Conservation (phyloP, 64 coral and sea anemone species). For the Stichodactyla helianthus region DNA sequence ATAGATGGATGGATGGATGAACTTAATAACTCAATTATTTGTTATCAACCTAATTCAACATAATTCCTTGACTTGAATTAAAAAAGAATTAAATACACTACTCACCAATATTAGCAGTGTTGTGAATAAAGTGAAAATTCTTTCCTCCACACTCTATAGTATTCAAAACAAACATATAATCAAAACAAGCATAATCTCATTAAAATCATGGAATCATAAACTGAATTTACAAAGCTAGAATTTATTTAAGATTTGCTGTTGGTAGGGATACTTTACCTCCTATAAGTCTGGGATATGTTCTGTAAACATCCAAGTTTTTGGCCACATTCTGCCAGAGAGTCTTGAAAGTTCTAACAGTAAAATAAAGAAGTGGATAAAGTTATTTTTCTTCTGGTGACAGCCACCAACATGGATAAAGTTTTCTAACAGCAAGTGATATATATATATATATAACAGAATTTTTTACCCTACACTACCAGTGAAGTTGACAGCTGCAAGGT, state of each 20-base stretch:
- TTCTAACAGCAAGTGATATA: too few relatives aligned
- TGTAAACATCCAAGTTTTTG: constrained; percentile 79
- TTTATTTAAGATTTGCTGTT: too few relatives aligned
- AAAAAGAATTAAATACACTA: neutral
- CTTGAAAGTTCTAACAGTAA: constrained; percentile 80
- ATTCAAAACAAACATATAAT: neutral
- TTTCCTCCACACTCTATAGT: constrained; percentile 91
- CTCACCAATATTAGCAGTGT: constrained; percentile 83
- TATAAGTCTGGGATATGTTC: constrained; percentile 84
- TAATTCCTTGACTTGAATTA: too few relatives aligned
- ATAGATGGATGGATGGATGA: too few relatives aligned
- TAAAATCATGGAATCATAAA: too few relatives aligned
- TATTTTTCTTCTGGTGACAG: too few relatives aligned
- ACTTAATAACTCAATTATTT: too few relatives aligned
- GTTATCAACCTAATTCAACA: too few relatives aligned
- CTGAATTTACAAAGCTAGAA: too few relatives aligned
- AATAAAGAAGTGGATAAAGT: neutral
- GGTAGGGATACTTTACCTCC: constrained; percentile 51
- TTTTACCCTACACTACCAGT: constrained; percentile 97
- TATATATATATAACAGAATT: neutral
- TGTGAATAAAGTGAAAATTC: constrained; percentile 94
- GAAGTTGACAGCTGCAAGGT: constrained; percentile 87
- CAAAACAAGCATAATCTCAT: neutral
- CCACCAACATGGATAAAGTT: neutral
- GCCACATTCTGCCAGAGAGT: constrained; percentile 82